These are phyloP conservation scores for Baccha elongata DNA, from an alignment of 2,888 invertebrate species.

Conservation along the genomic window DNA sequence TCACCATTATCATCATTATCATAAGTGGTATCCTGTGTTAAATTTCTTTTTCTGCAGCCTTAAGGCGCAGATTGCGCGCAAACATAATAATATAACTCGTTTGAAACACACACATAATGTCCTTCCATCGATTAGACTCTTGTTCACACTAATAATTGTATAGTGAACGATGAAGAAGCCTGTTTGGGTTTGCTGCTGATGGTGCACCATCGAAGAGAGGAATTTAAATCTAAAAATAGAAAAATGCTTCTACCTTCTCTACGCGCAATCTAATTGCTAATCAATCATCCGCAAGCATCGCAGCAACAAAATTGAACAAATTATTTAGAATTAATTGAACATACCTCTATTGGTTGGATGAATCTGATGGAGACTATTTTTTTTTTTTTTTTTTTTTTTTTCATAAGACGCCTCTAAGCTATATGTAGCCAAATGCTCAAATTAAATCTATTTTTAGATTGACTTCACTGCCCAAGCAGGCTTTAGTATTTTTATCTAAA, in stretches of 20 bases:
- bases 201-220: not conserved
- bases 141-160: conserved; percentile 2
- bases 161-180: not conserved
- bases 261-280: conserved; percentile 70
- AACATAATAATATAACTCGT: conserved; percentile 51
- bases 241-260: conserved; percentile 3
- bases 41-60: not conserved
- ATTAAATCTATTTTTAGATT: conserved; percentile 68
- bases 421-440: conserved; percentile 7
- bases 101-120: conserved; percentile 65
- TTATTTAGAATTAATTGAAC: conserved; percentile 72
- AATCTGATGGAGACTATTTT: not conserved
- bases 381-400: not conserved
- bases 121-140: conserved; percentile 37
- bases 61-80: too few relatives aligned
- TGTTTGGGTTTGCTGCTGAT: not conserved
- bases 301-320: conserved; percentile 70
- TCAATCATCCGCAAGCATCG: conserved; percentile 68
- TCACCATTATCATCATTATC: conserved; percentile 24
- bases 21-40: conserved; percentile 6
- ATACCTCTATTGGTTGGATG: conserved; percentile 7
- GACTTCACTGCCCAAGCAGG: conserved; percentile 48
- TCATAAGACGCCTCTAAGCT: not conserved
- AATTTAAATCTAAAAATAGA: conserved; percentile 60
- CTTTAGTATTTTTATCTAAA: conserved; percentile 34